Conservation (phyloP, 2,797 vertebrate genomes). For the Anguilla pacifica region DNA sequence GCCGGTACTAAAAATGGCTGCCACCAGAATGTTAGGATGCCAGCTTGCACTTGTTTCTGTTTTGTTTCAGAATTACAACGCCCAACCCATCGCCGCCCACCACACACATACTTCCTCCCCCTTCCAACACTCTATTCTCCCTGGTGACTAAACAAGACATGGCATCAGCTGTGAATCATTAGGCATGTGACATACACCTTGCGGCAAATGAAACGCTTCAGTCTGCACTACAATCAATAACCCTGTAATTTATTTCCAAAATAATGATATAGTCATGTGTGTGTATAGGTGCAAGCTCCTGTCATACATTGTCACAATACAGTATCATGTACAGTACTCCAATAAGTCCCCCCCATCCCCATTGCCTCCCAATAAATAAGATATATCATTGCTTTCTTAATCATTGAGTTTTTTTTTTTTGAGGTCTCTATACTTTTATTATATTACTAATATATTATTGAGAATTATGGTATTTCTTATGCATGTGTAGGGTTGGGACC, state of each 20-base stretch:
- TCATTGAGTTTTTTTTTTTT: no score
- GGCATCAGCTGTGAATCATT: conserved; percentile 42
- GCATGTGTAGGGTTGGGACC: no score
- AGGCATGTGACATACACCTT: conserved; percentile 61
- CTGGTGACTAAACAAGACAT: conserved; percentile 51
- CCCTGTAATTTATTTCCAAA: conserved; percentile 70
- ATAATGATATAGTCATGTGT: conserved; percentile 57
- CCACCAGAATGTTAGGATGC: conserved; percentile 19
- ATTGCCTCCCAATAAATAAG: no score
- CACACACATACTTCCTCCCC: conserved; percentile 6
- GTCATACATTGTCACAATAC: not conserved
- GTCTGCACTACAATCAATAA: conserved; percentile 73
- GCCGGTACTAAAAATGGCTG: not conserved
- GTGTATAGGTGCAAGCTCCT: conserved; percentile 25
- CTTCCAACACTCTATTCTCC: conserved; percentile 40
- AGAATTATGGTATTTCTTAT: no score
- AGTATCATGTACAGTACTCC: not conserved
- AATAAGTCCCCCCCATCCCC: not conserved
- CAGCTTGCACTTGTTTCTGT: conserved; percentile 1
- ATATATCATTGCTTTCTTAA: no score
- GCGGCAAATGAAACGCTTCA: conserved; percentile 72
- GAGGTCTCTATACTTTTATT: no score
- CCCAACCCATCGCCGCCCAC: not conserved
- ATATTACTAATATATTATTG: no score
- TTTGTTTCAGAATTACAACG: conserved; percentile 10